These are phyloP conservation scores for Hyla sarda DNA, from an alignment of 2,113 vertebrate species.

Conservation along the genomic window DNA sequence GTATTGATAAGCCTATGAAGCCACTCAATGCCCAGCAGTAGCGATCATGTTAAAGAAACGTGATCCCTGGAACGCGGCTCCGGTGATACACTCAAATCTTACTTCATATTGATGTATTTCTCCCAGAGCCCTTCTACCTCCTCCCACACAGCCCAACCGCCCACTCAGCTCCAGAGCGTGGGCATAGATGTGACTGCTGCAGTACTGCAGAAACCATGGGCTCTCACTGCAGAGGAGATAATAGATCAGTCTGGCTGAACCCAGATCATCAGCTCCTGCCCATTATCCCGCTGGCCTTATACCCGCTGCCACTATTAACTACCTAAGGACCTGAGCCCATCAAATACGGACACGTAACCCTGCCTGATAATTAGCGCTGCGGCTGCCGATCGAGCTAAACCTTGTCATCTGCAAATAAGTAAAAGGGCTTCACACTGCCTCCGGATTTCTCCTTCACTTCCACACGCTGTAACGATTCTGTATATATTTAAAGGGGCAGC, in stretches of 20 bases:
- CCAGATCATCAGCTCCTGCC: slow-evolving; percentile 23
- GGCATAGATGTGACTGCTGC: slow-evolving; percentile 55
- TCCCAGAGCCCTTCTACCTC: slow-evolving; percentile 48
- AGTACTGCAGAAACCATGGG: slow-evolving; percentile 50
- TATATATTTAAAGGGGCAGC: not conserved
- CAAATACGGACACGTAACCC: not conserved
- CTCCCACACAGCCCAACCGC: slow-evolving; percentile 56
- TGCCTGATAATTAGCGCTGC: not conserved
- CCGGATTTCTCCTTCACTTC: not conserved
- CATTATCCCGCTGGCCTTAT: not conserved
- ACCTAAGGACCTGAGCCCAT: not conserved
- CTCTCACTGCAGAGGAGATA: slow-evolving; percentile 52
- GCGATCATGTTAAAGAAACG: not conserved
- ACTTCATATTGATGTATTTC: slow-evolving; percentile 56
- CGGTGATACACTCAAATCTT: slow-evolving; percentile 25
- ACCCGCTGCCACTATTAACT: not conserved
- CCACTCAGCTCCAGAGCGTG: slow-evolving; percentile 57
- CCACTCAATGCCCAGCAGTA: not conserved
- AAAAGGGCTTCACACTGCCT: not conserved
- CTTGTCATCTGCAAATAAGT: not conserved
- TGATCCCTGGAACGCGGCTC: slow-evolving; percentile 35
- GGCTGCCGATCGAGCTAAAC: not conserved
- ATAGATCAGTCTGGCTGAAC: slow-evolving; percentile 47
- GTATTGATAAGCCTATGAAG: not conserved
- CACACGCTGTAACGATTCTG: not conserved